A percentile compares a stretch with the other conserved stretches of the same genome.
These are phyloP conservation scores for Acleris laterana DNA, from an alignment of 2,888 invertebrate species.

Conservation along the genomic window DNA sequence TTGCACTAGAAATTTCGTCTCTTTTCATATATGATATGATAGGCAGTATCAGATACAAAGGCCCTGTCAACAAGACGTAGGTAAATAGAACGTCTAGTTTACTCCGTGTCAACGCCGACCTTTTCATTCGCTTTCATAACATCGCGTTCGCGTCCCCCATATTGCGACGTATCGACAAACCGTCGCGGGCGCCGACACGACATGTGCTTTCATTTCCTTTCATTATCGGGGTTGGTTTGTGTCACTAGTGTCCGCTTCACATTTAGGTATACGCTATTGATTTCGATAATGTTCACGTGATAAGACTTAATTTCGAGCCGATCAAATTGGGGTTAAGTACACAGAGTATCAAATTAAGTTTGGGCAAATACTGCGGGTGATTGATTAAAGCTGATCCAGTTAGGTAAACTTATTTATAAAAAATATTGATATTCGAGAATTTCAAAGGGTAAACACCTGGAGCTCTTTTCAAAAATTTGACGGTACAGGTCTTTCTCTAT, in stretches of 20 bases:
- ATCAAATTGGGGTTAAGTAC: no score
- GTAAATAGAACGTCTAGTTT: conserved; percentile 30
- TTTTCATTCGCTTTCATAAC: conserved; percentile 26
- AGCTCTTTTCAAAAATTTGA: no score
- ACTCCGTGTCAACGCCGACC: conserved; percentile 22
- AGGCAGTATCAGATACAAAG: conserved; percentile 12
- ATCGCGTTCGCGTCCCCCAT: conserved; percentile 6
- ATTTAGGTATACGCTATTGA: not conserved
- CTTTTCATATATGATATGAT: not conserved
- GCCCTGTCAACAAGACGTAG: conserved; percentile 22
- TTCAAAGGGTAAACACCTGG: no score
- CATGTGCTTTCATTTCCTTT: conserved; percentile 15
- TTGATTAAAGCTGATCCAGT: no score
- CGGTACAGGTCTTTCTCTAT: no score
- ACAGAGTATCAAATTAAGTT: no score
- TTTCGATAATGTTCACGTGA: not conserved
- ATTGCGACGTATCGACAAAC: conserved; percentile 17
- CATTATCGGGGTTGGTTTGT: conserved; percentile 3
- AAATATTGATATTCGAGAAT: no score
- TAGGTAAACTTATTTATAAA: no score
- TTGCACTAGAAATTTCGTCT: not conserved
- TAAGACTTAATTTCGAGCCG: no score
- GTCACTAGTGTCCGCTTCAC: not conserved
- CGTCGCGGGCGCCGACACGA: conserved; percentile 10
- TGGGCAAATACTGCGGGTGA: no score